phyloP scores from a whole-genome alignment of 2,888 invertebrate genomes.

The Perithous albicinctus region DNA sequence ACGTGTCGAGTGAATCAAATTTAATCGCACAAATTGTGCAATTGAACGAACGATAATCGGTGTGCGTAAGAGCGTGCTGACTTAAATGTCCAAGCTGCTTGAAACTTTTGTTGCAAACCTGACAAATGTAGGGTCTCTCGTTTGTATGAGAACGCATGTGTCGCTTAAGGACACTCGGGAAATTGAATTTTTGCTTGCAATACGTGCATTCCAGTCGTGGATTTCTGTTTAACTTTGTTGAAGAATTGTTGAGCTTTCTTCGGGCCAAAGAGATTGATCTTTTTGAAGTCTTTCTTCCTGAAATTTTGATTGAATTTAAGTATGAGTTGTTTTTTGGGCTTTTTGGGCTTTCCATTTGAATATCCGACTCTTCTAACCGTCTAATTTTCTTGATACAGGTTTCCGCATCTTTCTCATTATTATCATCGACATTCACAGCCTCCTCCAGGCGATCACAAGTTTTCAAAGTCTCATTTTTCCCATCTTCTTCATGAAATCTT shows the following conservation, averaged over 20 bases:
- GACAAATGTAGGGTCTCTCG: slow-evolving; percentile 78
- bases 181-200: slow-evolving; percentile 78
- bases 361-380: neutral
- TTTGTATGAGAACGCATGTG: slow-evolving; percentile 80
- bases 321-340: neutral
- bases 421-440: neutral
- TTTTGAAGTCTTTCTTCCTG: slow-evolving; percentile 28
- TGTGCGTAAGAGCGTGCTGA: slow-evolving; percentile 78
- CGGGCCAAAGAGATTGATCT: slow-evolving; percentile 7
- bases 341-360: neutral
- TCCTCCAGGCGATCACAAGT: slow-evolving; percentile 1
- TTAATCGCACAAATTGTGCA: slow-evolving; percentile 74
- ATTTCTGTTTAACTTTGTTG: slow-evolving; percentile 62
- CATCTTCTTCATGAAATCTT: slow-evolving; percentile 69
- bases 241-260: slow-evolving; percentile 42
- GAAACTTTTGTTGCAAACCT: slow-evolving; percentile 79
- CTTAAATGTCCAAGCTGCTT: slow-evolving; percentile 79
- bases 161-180: slow-evolving; percentile 78
- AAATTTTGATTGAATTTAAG: neutral
- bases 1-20: slow-evolving; percentile 74
- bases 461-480: neutral
- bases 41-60: slow-evolving; percentile 77
- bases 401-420: neutral
- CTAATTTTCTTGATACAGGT: neutral
- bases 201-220: slow-evolving; percentile 74